Evolutionary conservation across 2,113 vertebrate genomes (phyloP), one percentile per base, ranked within the genome.

Genomic region (Embiotoca jacksoni): DNA sequence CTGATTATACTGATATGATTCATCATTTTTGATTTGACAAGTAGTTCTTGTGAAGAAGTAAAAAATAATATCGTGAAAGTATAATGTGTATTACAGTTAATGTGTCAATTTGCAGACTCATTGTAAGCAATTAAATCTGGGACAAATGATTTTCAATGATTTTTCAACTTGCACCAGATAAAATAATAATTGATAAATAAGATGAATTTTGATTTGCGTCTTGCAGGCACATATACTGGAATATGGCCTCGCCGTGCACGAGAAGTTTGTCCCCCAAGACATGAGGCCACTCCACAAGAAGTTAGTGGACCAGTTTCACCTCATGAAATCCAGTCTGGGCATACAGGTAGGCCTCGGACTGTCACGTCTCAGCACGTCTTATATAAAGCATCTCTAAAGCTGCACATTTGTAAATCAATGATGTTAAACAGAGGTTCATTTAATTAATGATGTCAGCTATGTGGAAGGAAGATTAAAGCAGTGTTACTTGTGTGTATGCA

Each of bases 241-340:
- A 89, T 99, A 97, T 56, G 97, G 98, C 31, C 94, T 99, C 60
- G 95, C 97, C 0, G 97, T 99, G 58, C 98, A 99, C 0, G 98
- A 99, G 88, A 99, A 99, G 88, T 97, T 97, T 75, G 98, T 99
- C 3, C 97, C 98, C 1, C 98, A 98, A 87, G 98, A 99, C 89
- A 99, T 99, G 98, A 95, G 97, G 39, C 98, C 98, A 0, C 92
- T 99, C 56, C 98, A 99, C 88, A 99, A 99, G 93, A 99, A 99
- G 84, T 90, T 99, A 76, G 96, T 99, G 72, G 98, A 99, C 92
- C 98, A 99, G 91, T 99, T 99, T 89, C 98, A 98, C 68, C 95
- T 99, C 79, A 99, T 99, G 96, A 99, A 98, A 85, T 98, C 97
- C n/a, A 99, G 98, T 68, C 93, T 99, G 44, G 98, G 97, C 79